These are phyloP conservation scores for Acrocephalus scirpaceus DNA, from an alignment of 2,797 vertebrate species.

Conservation along the genomic window DNA sequence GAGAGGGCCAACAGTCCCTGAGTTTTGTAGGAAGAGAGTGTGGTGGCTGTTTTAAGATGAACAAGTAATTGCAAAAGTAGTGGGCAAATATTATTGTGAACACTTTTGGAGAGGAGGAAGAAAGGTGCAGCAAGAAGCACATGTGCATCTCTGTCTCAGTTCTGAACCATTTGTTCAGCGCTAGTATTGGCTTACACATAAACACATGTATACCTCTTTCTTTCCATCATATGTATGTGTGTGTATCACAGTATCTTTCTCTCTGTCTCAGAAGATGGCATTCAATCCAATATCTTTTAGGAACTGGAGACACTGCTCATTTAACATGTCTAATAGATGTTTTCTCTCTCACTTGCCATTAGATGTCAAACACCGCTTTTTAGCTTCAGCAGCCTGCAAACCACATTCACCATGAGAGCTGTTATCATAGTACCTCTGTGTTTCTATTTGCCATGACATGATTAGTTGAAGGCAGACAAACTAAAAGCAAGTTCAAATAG, in stretches of 20 bases:
- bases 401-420: not conserved
- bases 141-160: not conserved
- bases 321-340: not conserved
- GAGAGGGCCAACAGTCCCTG: not conserved
- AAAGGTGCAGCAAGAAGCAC: not conserved
- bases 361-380: constrained; percentile 13
- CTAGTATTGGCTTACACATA: not conserved
- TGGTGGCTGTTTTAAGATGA: not conserved
- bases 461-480: not conserved
- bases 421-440: not conserved
- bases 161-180: not conserved
- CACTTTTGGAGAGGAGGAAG: not conserved
- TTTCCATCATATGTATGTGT: not conserved
- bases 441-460: not conserved
- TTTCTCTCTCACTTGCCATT: not conserved
- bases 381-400: not conserved
- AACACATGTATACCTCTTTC: not conserved
- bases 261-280: not conserved
- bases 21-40: not conserved
- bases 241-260: not conserved
- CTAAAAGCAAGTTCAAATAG: not conserved
- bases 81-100: not conserved
- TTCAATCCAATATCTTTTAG: not conserved
- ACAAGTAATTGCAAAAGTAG: not conserved
- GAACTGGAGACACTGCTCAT: not conserved